phyloP scores from a whole-genome alignment of 2,797 vertebrate species.

The Melanotaenia parkinsoni region DNA sequence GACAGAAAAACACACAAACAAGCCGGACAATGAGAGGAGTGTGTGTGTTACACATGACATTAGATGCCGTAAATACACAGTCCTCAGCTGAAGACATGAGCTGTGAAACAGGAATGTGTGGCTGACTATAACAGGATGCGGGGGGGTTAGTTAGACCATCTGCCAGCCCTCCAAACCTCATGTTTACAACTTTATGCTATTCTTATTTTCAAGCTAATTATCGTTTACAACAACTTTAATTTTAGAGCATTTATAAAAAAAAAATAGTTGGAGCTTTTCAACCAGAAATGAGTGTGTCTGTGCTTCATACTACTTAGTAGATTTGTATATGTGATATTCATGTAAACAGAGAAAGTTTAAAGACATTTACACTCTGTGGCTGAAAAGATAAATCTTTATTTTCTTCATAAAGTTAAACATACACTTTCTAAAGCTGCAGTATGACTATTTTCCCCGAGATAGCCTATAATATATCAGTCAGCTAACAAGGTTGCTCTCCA shows the following conservation, averaged over 20 bases:
- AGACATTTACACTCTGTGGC: neutral
- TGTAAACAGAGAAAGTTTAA: too few species aligned
- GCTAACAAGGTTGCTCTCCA: too few species aligned
- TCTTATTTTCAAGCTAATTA: slow-evolving; percentile 2
- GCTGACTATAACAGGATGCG: slow-evolving; percentile 24
- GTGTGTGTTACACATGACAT: slow-evolving; percentile 27
- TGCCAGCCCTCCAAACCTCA: neutral
- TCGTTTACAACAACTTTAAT: neutral
- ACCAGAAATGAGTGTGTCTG: neutral
- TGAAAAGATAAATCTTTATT: neutral
- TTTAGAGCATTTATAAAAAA: neutral
- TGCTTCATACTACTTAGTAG: neutral
- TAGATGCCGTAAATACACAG: slow-evolving; percentile 22
- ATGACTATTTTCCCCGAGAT: too few species aligned
- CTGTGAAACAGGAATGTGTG: slow-evolving; percentile 55
- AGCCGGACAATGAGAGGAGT: neutral
- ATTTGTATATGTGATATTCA: too few species aligned
- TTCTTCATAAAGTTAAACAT: too few species aligned
- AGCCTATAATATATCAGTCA: too few species aligned
- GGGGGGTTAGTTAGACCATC: slow-evolving; percentile 5
- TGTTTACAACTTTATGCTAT: neutral
- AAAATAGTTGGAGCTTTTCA: neutral
- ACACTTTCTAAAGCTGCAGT: too few species aligned
- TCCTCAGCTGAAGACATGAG: slow-evolving; percentile 36
- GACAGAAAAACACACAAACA: slow-evolving; percentile 3